phyloP scores from a whole-genome alignment of 1,140 invertebrate species.

The Drosophila guanche region DNA sequence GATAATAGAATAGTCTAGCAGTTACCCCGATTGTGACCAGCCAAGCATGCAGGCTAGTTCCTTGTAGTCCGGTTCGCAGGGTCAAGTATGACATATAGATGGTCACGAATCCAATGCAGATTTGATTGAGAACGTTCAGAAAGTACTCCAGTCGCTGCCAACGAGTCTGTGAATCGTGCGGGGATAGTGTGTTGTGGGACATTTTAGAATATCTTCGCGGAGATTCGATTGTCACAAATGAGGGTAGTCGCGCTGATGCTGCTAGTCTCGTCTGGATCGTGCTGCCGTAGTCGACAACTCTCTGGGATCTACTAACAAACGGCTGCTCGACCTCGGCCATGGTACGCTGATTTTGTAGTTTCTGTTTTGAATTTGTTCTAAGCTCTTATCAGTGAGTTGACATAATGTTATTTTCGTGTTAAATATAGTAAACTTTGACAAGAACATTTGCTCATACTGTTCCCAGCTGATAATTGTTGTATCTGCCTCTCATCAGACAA shows the following conservation, averaged over 20 bases:
- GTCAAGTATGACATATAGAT: slow-evolving; percentile 78
- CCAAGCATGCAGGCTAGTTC: slow-evolving; percentile 68
- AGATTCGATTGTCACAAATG: slow-evolving; percentile 52
- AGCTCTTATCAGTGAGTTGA: slow-evolving; percentile 43
- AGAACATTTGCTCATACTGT: slow-evolving; percentile 27
- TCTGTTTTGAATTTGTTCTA: background rate
- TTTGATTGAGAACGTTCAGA: slow-evolving; percentile 76
- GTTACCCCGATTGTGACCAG: slow-evolving; percentile 80
- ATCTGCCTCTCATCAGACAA: slow-evolving; percentile 31
- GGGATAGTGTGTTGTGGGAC: slow-evolving; percentile 32
- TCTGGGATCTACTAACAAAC: slow-evolving; percentile 51
- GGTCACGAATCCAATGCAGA: slow-evolving; percentile 77
- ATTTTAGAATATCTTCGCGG: slow-evolving; percentile 55
- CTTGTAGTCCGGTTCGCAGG: slow-evolving; percentile 52
- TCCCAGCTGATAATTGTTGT: slow-evolving; percentile 56
- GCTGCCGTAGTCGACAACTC: slow-evolving; percentile 67
- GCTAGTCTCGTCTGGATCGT: slow-evolving; percentile 42
- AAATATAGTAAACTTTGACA: slow-evolving; percentile 25
- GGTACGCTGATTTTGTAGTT: slow-evolving; percentile 26
- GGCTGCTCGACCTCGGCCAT: slow-evolving; percentile 55
- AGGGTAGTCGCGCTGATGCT: slow-evolving; percentile 23
- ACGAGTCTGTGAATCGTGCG: slow-evolving; percentile 31
- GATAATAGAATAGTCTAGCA: background rate
- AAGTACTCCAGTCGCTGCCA: slow-evolving; percentile 55
- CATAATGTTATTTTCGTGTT: slow-evolving; percentile 77